Percentiles rank a stretch among this genome's conserved stretches.
Conservation (phyloP, 2,113 vertebrate genomes). For the Tachycineta bicolor region DNA sequence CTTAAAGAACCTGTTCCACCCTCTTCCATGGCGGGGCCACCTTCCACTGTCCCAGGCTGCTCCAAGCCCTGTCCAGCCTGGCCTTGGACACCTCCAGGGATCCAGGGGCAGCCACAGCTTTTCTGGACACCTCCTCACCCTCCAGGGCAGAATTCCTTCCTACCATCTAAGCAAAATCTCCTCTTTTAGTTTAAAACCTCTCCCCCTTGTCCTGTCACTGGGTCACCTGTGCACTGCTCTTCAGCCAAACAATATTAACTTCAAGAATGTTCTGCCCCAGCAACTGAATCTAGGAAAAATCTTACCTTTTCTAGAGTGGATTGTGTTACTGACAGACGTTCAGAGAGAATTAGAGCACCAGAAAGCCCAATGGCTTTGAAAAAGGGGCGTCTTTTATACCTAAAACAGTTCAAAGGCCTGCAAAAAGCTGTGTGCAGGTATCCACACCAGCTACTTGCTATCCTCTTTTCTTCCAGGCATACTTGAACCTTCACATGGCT, state of each 20-base stretch:
- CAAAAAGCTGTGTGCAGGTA: constrained; percentile 8
- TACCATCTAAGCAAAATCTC: background rate
- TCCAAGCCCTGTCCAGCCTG: fast-evolving
- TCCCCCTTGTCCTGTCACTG: background rate
- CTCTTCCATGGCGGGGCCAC: background rate
- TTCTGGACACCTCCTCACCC: fast-evolving
- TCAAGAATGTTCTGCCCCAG: background rate
- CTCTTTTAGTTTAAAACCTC: background rate
- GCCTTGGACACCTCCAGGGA: background rate
- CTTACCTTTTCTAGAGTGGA: background rate
- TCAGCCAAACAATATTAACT: background rate
- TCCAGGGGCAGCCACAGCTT: background rate
- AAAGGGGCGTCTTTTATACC: constrained; percentile 29
- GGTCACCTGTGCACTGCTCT: background rate
- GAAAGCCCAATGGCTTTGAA: constrained; percentile 46
- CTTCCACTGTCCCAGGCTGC: fast-evolving
- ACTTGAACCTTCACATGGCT: constrained; percentile 38
- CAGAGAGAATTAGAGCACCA: constrained; percentile 28
- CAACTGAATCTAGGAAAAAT: background rate
- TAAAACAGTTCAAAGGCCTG: constrained; percentile 53
- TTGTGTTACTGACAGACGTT: constrained; percentile 1
- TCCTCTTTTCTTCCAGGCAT: constrained; percentile 56
- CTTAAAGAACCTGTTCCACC: background rate
- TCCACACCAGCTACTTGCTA: constrained; percentile 6
- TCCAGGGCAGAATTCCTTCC: background rate